A percentile compares a stretch with the other conserved stretches of the same genome.
Evolutionary conservation across 1,140 invertebrate species (phyloP).

Genomic region (Zaprionus ornatus): DNA sequence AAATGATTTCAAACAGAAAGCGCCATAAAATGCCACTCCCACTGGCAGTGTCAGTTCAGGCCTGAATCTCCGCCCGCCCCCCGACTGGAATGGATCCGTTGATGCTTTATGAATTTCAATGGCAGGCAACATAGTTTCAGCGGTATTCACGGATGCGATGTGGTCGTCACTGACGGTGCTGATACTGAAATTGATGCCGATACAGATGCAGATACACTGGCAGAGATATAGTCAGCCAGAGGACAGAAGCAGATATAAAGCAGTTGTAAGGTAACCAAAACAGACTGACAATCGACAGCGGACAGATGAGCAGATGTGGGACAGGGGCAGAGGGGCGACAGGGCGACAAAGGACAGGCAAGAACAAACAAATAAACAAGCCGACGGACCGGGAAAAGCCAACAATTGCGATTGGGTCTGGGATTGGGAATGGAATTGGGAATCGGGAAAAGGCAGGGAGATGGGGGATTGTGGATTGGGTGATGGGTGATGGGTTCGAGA

Average conservation of each 20-base stretch:
- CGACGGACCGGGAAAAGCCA: conserved; percentile 55
- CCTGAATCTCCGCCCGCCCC: neutral
- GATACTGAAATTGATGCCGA: conserved; percentile 28
- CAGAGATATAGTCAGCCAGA: conserved; percentile 7
- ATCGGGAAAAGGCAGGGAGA: conserved; percentile 14
- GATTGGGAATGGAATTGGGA: conserved; percentile 55
- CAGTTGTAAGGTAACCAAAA: conserved; percentile 36
- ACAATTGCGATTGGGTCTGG: conserved; percentile 75
- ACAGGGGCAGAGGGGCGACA: neutral
- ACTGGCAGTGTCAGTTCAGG: neutral
- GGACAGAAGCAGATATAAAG: conserved; percentile 10
- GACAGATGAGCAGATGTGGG: conserved; percentile 12
- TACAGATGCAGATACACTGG: conserved; percentile 39
- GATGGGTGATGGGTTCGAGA: conserved; percentile 6
- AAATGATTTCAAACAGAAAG: conserved; percentile 76
- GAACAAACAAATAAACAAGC: conserved; percentile 60
- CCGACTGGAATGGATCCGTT: conserved; percentile 24
- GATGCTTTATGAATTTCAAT: conserved; percentile 82
- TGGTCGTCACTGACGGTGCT: conserved; percentile 27
- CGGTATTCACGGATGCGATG: conserved; percentile 37
- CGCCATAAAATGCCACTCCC: conserved; percentile 37
- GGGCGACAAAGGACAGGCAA: conserved; percentile 49
- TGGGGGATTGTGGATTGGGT: conserved; percentile 30
- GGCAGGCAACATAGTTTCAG: conserved; percentile 66
- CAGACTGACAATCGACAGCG: conserved; percentile 44